Evolutionary conservation across 1,140 invertebrate genomes (phyloP).

Genomic region (Eciton burchellii): DNA sequence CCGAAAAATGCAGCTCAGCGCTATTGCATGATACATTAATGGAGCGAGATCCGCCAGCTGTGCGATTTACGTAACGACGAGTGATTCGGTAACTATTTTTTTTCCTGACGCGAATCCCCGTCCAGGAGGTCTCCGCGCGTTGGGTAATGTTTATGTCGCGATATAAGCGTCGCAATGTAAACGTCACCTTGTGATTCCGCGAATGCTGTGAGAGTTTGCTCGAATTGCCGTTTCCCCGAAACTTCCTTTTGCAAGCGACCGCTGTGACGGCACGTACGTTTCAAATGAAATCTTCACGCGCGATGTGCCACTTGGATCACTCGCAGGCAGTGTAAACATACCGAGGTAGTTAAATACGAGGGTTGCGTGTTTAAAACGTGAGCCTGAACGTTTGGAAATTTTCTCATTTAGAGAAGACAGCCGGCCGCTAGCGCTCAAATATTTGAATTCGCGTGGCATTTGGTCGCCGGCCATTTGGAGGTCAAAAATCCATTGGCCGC

Average conservation of each 20-base stretch:
- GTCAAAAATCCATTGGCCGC: conserved; percentile 23
- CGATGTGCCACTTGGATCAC: not conserved
- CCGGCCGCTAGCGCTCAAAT: not conserved
- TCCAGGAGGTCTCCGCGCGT: not conserved
- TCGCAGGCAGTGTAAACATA: no score
- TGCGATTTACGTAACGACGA: not conserved
- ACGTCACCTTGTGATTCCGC: not conserved
- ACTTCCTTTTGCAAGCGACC: not conserved
- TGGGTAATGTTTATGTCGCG: not conserved
- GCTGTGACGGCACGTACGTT: not conserved
- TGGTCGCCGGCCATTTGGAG: not conserved
- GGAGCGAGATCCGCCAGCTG: not conserved
- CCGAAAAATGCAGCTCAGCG: conserved; percentile 43
- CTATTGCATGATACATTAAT: conserved; percentile 47
- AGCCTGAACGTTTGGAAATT: conserved; percentile 25
- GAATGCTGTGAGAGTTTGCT: not conserved
- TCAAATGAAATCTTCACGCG: not conserved
- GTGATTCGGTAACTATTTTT: not conserved
- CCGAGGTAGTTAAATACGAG: no score
- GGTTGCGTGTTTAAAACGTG: no score
- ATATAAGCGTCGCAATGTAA: no score
- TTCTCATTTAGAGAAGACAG: conserved; percentile 5
- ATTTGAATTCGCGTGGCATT: conserved; percentile 11
- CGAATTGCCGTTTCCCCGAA: not conserved
- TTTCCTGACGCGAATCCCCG: not conserved